Conservation (phyloP, 2,113 vertebrate genomes). For the Caloenas nicobarica region DNA sequence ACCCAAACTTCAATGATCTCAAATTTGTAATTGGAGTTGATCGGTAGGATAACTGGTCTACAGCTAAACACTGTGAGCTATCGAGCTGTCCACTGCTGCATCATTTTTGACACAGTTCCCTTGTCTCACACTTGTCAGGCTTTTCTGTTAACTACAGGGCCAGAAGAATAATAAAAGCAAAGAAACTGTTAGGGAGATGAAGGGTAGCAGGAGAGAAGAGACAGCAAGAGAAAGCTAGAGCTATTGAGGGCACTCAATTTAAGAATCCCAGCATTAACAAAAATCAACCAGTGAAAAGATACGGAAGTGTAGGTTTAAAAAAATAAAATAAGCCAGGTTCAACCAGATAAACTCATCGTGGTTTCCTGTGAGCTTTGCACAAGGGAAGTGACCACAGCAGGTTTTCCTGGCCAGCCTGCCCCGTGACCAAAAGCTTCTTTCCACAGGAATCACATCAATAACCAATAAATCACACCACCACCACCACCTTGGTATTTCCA, state of each 20-base stretch:
- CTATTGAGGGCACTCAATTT: neutral
- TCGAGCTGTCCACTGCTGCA: neutral
- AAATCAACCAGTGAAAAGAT: neutral
- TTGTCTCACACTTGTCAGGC: neutral
- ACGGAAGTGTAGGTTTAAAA: neutral
- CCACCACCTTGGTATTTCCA: conserved; percentile 58
- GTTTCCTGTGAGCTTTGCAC: neutral
- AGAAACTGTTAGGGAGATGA: neutral
- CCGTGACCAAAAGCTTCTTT: neutral
- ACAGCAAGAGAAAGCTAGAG: neutral
- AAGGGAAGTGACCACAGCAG: neutral
- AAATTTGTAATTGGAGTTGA: neutral
- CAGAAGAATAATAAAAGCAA: neutral
- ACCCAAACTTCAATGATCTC: neutral
- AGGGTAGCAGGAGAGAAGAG: neutral
- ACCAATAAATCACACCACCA: neutral
- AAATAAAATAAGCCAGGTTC: neutral
- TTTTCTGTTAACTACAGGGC: neutral
- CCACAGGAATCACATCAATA: neutral
- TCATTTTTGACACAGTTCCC: neutral
- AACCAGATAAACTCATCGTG: neutral
- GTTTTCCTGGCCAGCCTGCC: neutral
- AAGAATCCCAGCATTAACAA: neutral
- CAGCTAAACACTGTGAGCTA: neutral
- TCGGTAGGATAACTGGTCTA: neutral